Evolutionary conservation across 2,888 invertebrate genomes (phyloP).

Genomic region (Synanthedon vespiformis): DNA sequence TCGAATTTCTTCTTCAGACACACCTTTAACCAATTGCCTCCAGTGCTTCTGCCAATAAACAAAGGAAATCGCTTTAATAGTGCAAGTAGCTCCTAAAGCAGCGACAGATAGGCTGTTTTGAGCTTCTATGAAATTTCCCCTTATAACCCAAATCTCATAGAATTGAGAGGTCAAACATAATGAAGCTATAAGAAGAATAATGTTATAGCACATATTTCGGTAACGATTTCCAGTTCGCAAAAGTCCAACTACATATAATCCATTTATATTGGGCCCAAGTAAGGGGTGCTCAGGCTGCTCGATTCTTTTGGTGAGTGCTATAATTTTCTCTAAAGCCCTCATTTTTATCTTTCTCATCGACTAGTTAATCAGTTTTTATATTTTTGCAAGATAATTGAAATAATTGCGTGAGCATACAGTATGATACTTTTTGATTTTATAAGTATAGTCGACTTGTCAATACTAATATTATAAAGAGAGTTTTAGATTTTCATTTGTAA

Average conservation of each 20-base stretch:
- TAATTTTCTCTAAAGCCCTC: slow-evolving; percentile 22
- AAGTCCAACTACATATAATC: slow-evolving; percentile 33
- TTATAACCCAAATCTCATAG: slow-evolving; percentile 26
- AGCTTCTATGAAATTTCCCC: slow-evolving; percentile 26
- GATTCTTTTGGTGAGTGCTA: slow-evolving; percentile 18
- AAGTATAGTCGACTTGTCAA: too few relatives aligned
- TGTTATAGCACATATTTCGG: slow-evolving; percentile 18
- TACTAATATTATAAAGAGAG: too few relatives aligned
- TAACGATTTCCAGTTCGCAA: slow-evolving; percentile 18
- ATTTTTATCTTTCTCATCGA: too few relatives aligned
- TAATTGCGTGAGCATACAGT: too few relatives aligned
- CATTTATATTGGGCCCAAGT: slow-evolving; percentile 39
- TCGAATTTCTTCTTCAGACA: too few relatives aligned
- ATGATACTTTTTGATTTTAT: too few relatives aligned
- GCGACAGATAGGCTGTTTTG: slow-evolving; percentile 32
- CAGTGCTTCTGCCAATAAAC: too few relatives aligned
- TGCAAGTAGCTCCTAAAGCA: slow-evolving; percentile 12
- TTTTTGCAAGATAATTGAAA: too few relatives aligned
- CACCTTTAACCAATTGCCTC: too few relatives aligned
- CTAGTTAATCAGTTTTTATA: too few relatives aligned
- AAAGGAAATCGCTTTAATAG: too few relatives aligned
- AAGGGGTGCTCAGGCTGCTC: slow-evolving; percentile 37
- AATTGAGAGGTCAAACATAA: slow-evolving; percentile 26
- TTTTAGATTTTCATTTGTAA: too few relatives aligned
- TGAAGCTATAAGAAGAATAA: slow-evolving; percentile 18